Evolutionary conservation across 2,888 invertebrate genomes (phyloP).

Genomic region (Lasioglossum morio): DNA sequence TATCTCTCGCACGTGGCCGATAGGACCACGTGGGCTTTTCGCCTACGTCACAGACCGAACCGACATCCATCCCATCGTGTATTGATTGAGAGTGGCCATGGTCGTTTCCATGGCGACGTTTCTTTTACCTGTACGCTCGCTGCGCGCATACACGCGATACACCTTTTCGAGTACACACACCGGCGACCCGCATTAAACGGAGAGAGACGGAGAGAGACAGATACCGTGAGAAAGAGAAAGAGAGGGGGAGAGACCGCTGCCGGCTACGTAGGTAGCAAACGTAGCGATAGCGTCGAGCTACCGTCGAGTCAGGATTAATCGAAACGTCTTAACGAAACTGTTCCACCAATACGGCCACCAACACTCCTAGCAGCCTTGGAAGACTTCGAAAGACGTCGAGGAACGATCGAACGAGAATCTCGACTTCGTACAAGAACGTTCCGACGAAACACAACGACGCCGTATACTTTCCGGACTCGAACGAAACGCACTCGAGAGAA

Average conservation of each 20-base stretch:
- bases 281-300: not conserved
- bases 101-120: conserved; percentile 84
- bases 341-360: not conserved
- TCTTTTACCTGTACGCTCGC: conserved; percentile 81
- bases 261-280: conserved; percentile 54
- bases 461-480: not conserved
- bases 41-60: conserved; percentile 80
- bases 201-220: not conserved
- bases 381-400: not conserved
- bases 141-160: conserved; percentile 60
- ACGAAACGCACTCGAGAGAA: not conserved
- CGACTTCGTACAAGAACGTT: not conserved
- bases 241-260: not conserved
- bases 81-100: conserved; percentile 85
- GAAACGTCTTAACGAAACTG: not conserved
- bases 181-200: conserved; percentile 14
- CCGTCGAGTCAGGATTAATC: not conserved
- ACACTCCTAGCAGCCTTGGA: no score
- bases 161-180: conserved; percentile 53
- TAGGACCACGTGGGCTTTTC: conserved; percentile 84
- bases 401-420: not conserved
- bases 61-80: conserved; percentile 79
- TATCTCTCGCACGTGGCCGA: conserved; percentile 79
- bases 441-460: not conserved
- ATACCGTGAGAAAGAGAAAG: not conserved